Percentiles rank a stretch among this genome's conserved stretches.
Evolutionary conservation across 2,113 vertebrate species (phyloP).

Genomic region (Ptilorrhoa leucosticta): DNA sequence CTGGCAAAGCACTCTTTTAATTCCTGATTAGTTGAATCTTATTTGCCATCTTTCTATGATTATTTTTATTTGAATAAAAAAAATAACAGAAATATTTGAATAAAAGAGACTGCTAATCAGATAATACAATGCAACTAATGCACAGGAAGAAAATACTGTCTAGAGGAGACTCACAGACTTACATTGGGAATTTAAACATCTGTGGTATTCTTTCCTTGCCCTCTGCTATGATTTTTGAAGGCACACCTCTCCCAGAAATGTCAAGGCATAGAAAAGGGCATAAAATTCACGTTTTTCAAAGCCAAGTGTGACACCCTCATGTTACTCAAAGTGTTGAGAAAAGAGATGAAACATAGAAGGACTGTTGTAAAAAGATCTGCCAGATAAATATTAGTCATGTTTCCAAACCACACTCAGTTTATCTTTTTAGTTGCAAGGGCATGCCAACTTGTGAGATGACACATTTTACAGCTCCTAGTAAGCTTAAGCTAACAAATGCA

Average conservation of each 20-base stretch:
- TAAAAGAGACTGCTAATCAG: not conserved
- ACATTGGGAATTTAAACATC: not conserved
- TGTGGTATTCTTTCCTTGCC: not conserved
- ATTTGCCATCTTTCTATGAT: not conserved
- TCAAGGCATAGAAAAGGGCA: not conserved
- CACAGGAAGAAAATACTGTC: not conserved
- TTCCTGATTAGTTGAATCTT: not conserved
- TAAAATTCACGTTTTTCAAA: not conserved
- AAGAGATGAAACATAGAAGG: not conserved
- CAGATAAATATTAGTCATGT: not conserved
- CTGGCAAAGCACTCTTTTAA: not conserved
- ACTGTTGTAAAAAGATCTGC: not conserved
- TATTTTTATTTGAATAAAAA: not conserved
- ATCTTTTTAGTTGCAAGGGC: not conserved
- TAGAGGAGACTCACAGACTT: not conserved
- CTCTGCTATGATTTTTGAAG: not conserved
- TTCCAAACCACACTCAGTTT: not conserved
- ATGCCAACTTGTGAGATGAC: not conserved
- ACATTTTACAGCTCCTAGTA: not conserved
- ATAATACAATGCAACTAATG: not conserved
- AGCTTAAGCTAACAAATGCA: not conserved
- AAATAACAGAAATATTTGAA: not conserved
- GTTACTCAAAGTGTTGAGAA: not conserved
- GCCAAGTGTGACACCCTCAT: not conserved
- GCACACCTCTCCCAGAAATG: not conserved